phyloP scores from a whole-genome alignment of 2,113 vertebrate species.

The Hippotragus niger region DNA sequence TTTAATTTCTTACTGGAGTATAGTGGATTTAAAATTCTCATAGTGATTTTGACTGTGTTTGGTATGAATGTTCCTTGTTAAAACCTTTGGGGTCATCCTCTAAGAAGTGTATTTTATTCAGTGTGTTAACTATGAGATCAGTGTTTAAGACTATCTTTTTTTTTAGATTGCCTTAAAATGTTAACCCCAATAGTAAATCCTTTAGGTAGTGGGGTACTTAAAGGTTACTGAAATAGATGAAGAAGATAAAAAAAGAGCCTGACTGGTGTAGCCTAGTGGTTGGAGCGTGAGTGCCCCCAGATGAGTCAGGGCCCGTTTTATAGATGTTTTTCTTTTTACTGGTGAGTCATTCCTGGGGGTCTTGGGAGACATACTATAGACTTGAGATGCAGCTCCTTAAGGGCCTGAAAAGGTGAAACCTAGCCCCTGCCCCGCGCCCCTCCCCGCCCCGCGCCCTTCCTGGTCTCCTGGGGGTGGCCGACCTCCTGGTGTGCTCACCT shows the following conservation, averaged over 20 bases:
- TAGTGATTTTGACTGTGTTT: neutral
- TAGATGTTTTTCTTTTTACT: neutral
- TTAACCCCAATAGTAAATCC: neutral
- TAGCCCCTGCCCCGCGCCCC: accelerated
- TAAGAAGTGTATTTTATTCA: neutral
- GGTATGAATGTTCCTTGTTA: neutral
- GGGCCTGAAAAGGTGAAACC: accelerated
- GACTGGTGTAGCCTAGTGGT: neutral
- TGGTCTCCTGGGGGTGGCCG: accelerated
- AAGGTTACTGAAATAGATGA: neutral
- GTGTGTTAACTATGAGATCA: neutral
- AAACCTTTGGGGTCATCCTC: neutral
- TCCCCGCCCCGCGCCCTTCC: accelerated
- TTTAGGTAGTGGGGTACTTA: neutral
- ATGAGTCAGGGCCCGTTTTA: neutral
- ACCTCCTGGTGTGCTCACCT: no score
- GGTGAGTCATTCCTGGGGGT: neutral
- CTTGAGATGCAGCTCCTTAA: neutral
- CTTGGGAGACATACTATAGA: neutral
- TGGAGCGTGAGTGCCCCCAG: neutral
- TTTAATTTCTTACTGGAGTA: neutral
- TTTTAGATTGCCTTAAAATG: neutral
- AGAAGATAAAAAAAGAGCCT: neutral
- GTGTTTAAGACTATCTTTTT: neutral
- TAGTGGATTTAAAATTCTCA: neutral